Evolutionary conservation across 2,113 vertebrate species (phyloP).

Genomic region (Ochotona princeps): DNA sequence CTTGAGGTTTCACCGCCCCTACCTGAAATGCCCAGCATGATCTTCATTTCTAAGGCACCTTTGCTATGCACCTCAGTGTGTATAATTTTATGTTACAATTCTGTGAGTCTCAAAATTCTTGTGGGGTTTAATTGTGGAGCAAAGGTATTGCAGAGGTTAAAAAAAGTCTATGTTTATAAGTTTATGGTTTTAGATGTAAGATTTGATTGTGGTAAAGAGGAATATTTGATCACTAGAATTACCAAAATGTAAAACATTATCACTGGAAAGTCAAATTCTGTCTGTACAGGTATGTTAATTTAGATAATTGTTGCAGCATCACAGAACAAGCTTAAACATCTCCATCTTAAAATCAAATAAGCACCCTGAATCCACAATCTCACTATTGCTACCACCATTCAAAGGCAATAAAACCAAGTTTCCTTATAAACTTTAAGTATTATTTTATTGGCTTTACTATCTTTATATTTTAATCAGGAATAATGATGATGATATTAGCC

Average conservation of each 20-base stretch:
- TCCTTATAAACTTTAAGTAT: slow-evolving; percentile 68
- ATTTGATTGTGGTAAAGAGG: not conserved
- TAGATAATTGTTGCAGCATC: slow-evolving; percentile 15
- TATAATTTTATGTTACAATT: not conserved
- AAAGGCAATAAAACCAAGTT: slow-evolving; percentile 66
- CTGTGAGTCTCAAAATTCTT: not conserved
- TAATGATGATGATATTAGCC: slow-evolving; percentile 60
- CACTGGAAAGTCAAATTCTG: not conserved
- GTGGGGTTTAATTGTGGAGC: not conserved
- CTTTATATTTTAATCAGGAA: slow-evolving; percentile 74
- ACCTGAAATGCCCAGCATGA: not conserved
- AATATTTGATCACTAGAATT: slow-evolving; percentile 7
- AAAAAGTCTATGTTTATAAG: not conserved
- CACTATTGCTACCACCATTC: slow-evolving; percentile 18
- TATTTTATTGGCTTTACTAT: slow-evolving; percentile 70
- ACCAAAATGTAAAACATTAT: not conserved
- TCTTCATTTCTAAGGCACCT: not conserved
- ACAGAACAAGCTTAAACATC: not conserved
- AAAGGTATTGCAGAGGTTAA: not conserved
- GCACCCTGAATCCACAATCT: slow-evolving; percentile 44
- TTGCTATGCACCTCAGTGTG: not conserved
- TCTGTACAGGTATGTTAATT: slow-evolving; percentile 39
- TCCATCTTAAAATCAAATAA: slow-evolving; percentile 46
- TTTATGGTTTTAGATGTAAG: not conserved
- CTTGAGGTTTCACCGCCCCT: not conserved